Base-by-base conservation (phyloP, 2,113 vertebrate species). In the Pipa parva region DNA sequence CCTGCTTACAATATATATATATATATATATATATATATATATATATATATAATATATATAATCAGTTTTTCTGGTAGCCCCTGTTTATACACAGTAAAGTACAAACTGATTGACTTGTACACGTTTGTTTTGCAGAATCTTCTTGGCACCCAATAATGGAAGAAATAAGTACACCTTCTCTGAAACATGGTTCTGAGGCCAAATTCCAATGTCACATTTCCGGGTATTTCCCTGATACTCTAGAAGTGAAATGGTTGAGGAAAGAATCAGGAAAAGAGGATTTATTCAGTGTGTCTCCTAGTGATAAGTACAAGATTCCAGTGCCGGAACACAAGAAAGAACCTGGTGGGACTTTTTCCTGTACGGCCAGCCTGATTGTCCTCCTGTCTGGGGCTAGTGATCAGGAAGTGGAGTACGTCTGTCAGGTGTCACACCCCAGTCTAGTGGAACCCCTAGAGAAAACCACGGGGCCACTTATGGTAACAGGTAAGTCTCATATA, bases 361-460 rank as follows among this genome's bases (percentile, higher is more conserved):
- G 28, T 13, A 59, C 36, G 9, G 55, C 56, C 37, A 46, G 6
- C 2, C 62, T 72, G 25, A 24, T 52, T 42, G 42, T 59, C 27
- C 42, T 24, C 7, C 31, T 59, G 1, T 64, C 46, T 4, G 31
- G 3, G 1, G 27, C 4, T 25, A 45, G 28, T 25, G 48, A 72
- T 2, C 21, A 33, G 1, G 45, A 31, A 18, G 15, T 55, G 11
- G 70, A 72, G 8, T 59, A 59, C 17, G 45, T 64, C 46, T 72
- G 70, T 22, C 70, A 13, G 62, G 62, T 72, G 62, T 49, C 18
- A 46, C 70, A 64, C 36, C 46, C 56, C 61, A 54, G 54, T 62
- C 18, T 64, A 20, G 6, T 3, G 31, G 22, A 25, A 13, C 62
- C 18, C 3, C 21, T 64, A 33, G 70, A 72, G 70, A 45, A 21